Base-by-base conservation (phyloP, 2,113 vertebrate species). In the Heptranchias perlo region DNA sequence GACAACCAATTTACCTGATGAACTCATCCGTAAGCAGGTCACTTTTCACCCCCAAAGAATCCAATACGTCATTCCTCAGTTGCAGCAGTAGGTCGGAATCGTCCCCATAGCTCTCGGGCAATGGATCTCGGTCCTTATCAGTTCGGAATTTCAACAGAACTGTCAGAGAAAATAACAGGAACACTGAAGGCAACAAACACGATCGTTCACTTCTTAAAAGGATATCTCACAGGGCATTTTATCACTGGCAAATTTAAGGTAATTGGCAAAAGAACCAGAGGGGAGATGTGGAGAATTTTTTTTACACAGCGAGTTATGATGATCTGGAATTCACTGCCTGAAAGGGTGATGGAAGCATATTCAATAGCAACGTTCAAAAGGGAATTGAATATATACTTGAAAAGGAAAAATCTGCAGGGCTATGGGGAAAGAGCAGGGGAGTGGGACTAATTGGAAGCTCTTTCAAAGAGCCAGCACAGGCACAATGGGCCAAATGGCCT, bases 91-190 rank as follows among this genome's bases (percentile, higher is more conserved):
- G 96, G 61, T 97, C 96, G 0, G 98, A 96, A 96, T 99, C 99
- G 28, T 98, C 98, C 0, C 96, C 49, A 0, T 97, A 98, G 82
- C 96, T 97, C 2, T 97, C 96, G 0, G 98, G 98, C 64, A 97
- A 96, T 0, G 99, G 99, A 96, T 99, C 98, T 1, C 98, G 97
- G 1, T 98, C 98, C 96, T 98, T 98, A 96, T 99, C 98, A 0
- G 98, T 98, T 0, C 98, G 98, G 96, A 99, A 99, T 96, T 98
- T 98, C 97, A 99, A 96, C 89, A 99, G 97, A 95, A 99, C 99
- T 99, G 97, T 1, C 67, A 6, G n/a, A 47, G 44, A 49, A 82
- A 93, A 39, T 21, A 39, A 67, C 35, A 69, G 8, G 35, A 62
- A 7, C 31, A 8, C 11, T 35, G 31, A 61, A 18, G 6, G 16